Conservation (phyloP, 2,797 vertebrate species). For the Lacerta viridis region DNA sequence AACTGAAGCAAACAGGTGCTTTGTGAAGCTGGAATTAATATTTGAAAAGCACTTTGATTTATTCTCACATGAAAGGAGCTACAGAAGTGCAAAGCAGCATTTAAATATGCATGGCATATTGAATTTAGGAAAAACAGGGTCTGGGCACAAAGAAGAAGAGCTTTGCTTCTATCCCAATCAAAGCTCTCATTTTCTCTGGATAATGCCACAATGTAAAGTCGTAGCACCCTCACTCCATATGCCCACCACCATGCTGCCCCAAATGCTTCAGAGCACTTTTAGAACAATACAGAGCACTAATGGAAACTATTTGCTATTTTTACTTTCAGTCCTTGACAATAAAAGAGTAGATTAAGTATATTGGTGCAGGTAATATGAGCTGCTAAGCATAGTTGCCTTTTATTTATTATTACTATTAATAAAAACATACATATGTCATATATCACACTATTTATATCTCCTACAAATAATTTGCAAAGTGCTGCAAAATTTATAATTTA, state of each 20-base stretch:
- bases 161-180: neutral
- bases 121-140: neutral
- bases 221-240: neutral
- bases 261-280: neutral
- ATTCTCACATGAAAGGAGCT: constrained; percentile 35
- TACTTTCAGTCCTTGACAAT: neutral
- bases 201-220: neutral
- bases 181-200: neutral
- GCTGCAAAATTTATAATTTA: too few relatives aligned
- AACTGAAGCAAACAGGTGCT: constrained; percentile 39
- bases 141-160: neutral
- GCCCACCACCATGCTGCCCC: neutral
- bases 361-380: neutral
- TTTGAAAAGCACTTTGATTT: constrained; percentile 45
- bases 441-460: too few relatives aligned
- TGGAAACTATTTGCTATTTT: neutral
- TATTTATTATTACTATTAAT: too few relatives aligned
- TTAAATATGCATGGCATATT: constrained; percentile 37
- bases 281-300: neutral
- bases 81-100: constrained; percentile 45
- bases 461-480: too few relatives aligned
- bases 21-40: constrained; percentile 36
- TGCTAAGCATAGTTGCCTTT: neutral
- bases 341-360: neutral
- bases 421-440: too few relatives aligned